Evolutionary conservation across 1,140 invertebrate species (phyloP), one percentile per base, ranked within the genome.

Genomic region (Meteorus sp.): DNA sequence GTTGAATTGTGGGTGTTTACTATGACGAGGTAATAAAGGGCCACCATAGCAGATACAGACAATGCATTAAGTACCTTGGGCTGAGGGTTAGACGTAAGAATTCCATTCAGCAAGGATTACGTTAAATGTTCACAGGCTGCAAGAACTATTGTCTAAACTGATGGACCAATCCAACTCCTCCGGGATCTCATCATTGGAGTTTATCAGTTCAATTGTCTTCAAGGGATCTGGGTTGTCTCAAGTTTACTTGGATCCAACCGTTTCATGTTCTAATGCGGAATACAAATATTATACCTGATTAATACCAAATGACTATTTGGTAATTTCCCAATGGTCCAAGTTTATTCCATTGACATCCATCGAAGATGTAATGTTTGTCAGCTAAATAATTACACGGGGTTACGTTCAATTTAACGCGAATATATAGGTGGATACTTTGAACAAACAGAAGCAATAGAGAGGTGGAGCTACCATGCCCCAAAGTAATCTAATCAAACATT

Each of bases 401-500:
- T 39, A 51, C 62, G 60, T 63, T 61, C 65, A 64, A 67, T 72
- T 67, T 57, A 59, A 64, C 52, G 65, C 63, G 60, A 65, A 62
- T 65, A 61, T 60, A 56, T 22, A n/a, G 3, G n/a, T n/a, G 35
- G 13, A 63, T 57, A 63, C 68, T 59, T 64, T 61, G 41, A 47
- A 63, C 62, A 71, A 73, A 72, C 68, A 67, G 20, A 62, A 59
- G 43, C 47, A 52, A 57, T 50, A 41, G 17, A 19, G 4, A 13
- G n/a, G 23, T 17, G 37, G 56, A 37, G 17, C 27, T 15, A 47
- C 37, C 37, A 31, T 62, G 64, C 68, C 66, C 64, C 63, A 31
- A 47, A 64, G 68, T 63, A 78, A 80, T 80, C 78, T 77, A 80
- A 80, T 80, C 78, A 80, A 79, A 80, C 78, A 80, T 80, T 80